Evolutionary conservation across 2,113 vertebrate species (phyloP).

Genomic region (Sigmodon hispidus): DNA sequence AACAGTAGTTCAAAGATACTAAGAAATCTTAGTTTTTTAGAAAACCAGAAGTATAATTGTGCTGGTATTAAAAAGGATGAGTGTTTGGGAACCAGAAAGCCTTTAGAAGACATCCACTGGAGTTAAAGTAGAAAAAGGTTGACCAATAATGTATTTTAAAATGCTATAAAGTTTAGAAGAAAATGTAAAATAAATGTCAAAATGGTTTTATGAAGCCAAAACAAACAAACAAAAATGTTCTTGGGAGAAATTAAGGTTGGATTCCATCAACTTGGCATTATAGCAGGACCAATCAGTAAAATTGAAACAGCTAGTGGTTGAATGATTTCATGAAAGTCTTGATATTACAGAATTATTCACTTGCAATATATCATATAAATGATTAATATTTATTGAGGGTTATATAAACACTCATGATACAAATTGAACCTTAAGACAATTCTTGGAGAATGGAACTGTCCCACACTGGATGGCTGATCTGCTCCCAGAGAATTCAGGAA

Average conservation of each 20-base stretch:
- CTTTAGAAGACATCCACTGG: not conserved
- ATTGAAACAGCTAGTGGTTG: not conserved
- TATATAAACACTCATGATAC: too few relatives aligned
- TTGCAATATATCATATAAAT: too few relatives aligned
- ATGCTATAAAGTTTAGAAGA: not conserved
- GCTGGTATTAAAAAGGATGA: not conserved
- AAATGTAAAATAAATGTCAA: not conserved
- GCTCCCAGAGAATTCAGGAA: too few relatives aligned
- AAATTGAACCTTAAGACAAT: too few relatives aligned
- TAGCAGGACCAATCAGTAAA: not conserved
- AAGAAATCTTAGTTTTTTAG: not conserved
- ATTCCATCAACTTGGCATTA: not conserved
- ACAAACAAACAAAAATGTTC: not conserved
- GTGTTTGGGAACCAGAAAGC: not conserved
- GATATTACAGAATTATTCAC: too few relatives aligned
- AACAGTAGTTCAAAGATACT: not conserved
- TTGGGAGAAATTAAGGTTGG: not conserved
- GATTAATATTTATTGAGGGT: too few relatives aligned
- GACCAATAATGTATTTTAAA: not conserved
- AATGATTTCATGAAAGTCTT: not conserved
- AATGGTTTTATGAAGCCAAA: not conserved
- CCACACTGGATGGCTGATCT: too few relatives aligned
- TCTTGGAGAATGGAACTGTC: too few relatives aligned
- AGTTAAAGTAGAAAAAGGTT: not conserved
- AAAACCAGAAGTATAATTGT: not conserved